Evolutionary conservation across 2,113 vertebrate genomes (phyloP).

Genomic region (Paramormyrops kingsleyae): DNA sequence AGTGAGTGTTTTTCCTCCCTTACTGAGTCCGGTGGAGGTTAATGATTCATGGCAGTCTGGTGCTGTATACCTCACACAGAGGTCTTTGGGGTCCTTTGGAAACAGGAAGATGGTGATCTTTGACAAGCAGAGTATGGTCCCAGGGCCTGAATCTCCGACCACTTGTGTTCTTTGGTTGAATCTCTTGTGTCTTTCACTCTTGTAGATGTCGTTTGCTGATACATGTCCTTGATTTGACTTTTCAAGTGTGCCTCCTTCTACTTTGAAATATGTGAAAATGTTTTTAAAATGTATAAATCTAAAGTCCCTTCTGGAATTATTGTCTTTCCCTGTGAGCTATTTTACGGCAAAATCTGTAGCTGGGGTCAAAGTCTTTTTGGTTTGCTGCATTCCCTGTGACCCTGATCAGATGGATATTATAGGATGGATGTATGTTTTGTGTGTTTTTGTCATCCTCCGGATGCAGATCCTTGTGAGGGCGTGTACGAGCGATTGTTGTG

Average conservation of each 20-base stretch:
- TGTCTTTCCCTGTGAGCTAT: neutral
- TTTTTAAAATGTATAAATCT: neutral
- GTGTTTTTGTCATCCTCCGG: neutral
- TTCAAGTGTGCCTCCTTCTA: neutral
- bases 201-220: neutral
- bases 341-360: neutral
- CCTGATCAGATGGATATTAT: neutral
- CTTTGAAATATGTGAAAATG: neutral
- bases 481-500: neutral
- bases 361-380: neutral
- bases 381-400: neutral
- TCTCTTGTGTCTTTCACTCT: neutral
- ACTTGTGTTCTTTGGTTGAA: neutral
- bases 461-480: neutral
- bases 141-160: neutral
- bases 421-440: neutral
- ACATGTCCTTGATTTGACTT: constrained; percentile 13
- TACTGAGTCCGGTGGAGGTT: neutral
- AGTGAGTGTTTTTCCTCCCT: neutral
- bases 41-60: neutral
- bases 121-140: neutral
- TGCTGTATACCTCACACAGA: neutral
- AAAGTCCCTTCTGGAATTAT: neutral
- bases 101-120: neutral
- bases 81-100: neutral